phyloP scores from a whole-genome alignment of 2,113 vertebrate species.

The Syngnathus floridae region DNA sequence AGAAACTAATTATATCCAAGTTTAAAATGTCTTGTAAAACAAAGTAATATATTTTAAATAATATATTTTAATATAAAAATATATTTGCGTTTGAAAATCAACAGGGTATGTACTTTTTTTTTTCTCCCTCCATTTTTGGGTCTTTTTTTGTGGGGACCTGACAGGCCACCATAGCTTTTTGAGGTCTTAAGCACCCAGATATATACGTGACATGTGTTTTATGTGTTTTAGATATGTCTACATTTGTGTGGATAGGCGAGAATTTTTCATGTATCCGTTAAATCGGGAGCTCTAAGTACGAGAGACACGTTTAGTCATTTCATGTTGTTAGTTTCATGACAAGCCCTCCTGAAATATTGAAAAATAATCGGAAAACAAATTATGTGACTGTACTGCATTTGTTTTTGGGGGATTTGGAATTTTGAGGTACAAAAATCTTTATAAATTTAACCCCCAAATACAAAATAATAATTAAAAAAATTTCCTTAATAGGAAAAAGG shows the following conservation, averaged over 20 bases:
- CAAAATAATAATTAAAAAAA: not conserved
- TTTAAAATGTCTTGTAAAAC: constrained; percentile 63
- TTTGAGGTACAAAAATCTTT: not conserved
- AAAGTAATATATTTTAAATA: constrained; percentile 80
- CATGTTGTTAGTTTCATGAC: not conserved
- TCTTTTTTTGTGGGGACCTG: constrained; percentile 44
- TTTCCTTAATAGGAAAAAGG: constrained; percentile 5
- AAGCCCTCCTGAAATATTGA: not conserved
- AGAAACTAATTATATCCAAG: constrained; percentile 56
- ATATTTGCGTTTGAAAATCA: constrained; percentile 61
- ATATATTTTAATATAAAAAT: constrained; percentile 75
- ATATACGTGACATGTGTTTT: not conserved
- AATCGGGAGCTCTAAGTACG: not conserved
- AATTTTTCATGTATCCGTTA: not conserved
- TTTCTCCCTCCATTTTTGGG: constrained; percentile 59
- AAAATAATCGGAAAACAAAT: not conserved
- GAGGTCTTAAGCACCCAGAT: constrained; percentile 42
- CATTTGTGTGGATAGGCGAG: not conserved
- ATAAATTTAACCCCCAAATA: not conserved
- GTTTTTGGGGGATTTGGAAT: not conserved
- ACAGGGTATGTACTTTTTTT: constrained; percentile 71
- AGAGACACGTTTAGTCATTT: not conserved
- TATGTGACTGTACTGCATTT: not conserved
- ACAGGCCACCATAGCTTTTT: constrained; percentile 47
- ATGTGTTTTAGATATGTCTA: not conserved